phyloP scores from a whole-genome alignment of 2,888 invertebrate species.

The Stratiomys singularior region DNA sequence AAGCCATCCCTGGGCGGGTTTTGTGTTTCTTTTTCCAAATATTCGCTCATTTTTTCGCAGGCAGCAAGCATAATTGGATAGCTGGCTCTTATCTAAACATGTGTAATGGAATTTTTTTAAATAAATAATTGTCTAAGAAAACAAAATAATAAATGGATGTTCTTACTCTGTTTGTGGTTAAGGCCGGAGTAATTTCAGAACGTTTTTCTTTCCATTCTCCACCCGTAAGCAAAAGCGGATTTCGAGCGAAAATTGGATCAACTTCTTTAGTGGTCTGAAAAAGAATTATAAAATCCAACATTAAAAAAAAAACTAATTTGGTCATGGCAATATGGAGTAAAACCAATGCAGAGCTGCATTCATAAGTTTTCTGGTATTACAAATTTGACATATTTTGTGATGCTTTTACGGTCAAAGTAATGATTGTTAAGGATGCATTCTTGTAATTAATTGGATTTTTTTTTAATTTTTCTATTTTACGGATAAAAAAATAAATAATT shows the following conservation, averaged over 20 bases:
- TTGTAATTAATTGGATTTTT: too few species aligned
- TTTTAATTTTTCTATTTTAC: too few species aligned
- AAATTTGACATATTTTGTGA: too few species aligned
- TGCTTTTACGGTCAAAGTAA: too few species aligned
- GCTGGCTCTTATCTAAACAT: constrained; percentile 67
- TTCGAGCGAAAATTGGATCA: constrained; percentile 66
- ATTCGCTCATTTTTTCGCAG: constrained; percentile 63
- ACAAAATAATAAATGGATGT: neutral
- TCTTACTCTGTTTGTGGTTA: constrained; percentile 66
- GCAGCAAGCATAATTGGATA: constrained; percentile 66
- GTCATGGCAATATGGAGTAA: too few species aligned
- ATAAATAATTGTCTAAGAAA: neutral
- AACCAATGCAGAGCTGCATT: too few species aligned
- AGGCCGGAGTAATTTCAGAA: constrained; percentile 66
- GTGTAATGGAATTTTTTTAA: too few species aligned
- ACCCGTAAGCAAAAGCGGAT: constrained; percentile 66
- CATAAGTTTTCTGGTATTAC: too few species aligned
- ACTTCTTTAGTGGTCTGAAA: constrained; percentile 61
- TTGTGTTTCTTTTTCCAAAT: constrained; percentile 60
- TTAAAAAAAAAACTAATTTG: too few species aligned
- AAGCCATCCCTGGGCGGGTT: constrained; percentile 59
- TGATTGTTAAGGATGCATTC: too few species aligned
- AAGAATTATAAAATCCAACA: too few species aligned
- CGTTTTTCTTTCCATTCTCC: constrained; percentile 67
- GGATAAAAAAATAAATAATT: too few species aligned